Evolutionary conservation across 2,888 invertebrate species (phyloP).

Genomic region (Cryptosula pallasiana): DNA sequence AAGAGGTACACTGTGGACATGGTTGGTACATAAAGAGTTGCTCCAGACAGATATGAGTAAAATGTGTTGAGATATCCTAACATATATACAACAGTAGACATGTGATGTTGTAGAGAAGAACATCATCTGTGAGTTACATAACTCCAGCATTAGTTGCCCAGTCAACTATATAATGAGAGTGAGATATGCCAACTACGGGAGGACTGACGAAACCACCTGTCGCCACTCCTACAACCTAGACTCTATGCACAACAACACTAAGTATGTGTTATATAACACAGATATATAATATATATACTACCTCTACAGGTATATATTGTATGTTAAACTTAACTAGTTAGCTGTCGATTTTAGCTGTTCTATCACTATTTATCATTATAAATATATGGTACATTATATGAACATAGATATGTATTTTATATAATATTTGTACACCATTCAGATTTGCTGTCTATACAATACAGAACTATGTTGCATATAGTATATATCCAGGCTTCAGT

Average conservation of each 20-base stretch:
- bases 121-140: slow-evolving; percentile 17
- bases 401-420: no score
- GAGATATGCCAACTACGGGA: slow-evolving; percentile 15
- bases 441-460: no score
- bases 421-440: no score
- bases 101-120: slow-evolving; percentile 5
- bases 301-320: no score
- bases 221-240: slow-evolving; percentile 22
- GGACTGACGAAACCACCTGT: background rate
- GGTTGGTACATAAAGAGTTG: slow-evolving; percentile 13
- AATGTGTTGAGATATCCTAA: background rate
- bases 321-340: no score
- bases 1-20: slow-evolving; percentile 23
- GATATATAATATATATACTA: no score
- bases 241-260: slow-evolving; percentile 17
- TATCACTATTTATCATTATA: no score
- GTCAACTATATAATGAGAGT: background rate
- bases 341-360: no score
- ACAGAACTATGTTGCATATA: no score
- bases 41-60: background rate
- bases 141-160: slow-evolving; percentile 17
- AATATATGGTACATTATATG: no score
- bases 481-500: no score
- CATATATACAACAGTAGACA: background rate
- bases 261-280: no score